phyloP scores from a whole-genome alignment of 2,113 vertebrate genomes.

The Aptenodytes patagonicus region DNA sequence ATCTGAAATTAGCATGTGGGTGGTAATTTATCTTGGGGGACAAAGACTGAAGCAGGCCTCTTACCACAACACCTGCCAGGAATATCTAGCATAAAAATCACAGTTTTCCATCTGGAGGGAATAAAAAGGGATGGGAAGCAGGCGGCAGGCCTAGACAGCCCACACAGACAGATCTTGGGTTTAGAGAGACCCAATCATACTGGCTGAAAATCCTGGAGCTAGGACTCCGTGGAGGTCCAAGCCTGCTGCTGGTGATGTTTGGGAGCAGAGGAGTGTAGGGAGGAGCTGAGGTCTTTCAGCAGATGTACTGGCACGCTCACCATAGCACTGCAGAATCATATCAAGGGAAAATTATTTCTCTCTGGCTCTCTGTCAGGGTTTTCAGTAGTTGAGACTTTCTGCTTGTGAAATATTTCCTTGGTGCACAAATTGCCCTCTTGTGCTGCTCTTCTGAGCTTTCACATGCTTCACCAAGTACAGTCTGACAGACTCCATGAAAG shows the following conservation, averaged over 20 bases:
- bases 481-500: neutral
- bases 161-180: constrained; percentile 14
- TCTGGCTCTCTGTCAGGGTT: neutral
- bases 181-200: neutral
- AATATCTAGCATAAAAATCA: constrained; percentile 22
- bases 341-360: neutral
- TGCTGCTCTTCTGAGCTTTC: neutral
- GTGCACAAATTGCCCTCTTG: neutral
- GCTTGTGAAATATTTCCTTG: neutral
- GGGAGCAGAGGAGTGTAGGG: neutral
- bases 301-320: neutral
- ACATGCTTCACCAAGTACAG: neutral
- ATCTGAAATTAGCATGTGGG: neutral
- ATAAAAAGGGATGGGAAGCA: constrained; percentile 34
- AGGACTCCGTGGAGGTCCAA: neutral
- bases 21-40: neutral
- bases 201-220: neutral
- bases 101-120: constrained; percentile 43
- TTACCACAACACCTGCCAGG: constrained; percentile 26
- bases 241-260: neutral
- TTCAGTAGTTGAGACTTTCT: neutral
- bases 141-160: neutral
- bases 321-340: neutral
- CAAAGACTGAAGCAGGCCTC: neutral
- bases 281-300: neutral